A percentile compares a stretch with the other conserved stretches of the same genome.
phyloP scores from a whole-genome alignment of 2,113 vertebrate genomes.

The Falco punctatus region DNA sequence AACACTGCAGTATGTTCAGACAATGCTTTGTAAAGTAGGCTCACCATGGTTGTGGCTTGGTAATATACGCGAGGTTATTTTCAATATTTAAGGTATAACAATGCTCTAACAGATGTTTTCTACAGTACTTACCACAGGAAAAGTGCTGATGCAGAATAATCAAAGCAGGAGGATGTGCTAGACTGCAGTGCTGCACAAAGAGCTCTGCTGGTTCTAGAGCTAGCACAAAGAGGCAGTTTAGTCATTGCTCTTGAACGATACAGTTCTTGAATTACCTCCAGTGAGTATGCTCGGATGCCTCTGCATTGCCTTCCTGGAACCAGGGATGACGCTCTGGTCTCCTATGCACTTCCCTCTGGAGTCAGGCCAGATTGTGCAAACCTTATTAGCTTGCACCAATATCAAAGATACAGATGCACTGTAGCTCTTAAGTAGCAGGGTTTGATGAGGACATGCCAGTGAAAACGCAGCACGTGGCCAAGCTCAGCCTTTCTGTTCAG shows the following conservation, averaged over 20 bases:
- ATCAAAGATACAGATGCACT: background rate
- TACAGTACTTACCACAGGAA: background rate
- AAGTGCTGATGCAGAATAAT: background rate
- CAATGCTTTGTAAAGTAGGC: background rate
- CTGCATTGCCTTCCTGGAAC: rapidly evolving
- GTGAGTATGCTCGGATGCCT: background rate
- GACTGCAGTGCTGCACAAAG: background rate
- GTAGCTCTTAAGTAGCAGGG: background rate
- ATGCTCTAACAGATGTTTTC: background rate
- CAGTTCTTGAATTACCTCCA: background rate
- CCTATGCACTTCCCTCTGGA: background rate
- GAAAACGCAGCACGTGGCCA: background rate
- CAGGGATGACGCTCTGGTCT: background rate
- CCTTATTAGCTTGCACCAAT: background rate
- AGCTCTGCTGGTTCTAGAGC: background rate
- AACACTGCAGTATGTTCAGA: background rate
- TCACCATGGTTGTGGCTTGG: background rate
- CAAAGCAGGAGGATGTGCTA: background rate
- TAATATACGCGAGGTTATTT: background rate
- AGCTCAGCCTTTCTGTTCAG: background rate
- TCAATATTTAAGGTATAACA: background rate
- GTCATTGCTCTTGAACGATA: rapidly evolving
- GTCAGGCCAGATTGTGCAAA: background rate
- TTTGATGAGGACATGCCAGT: background rate
- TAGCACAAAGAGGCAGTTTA: background rate